These are phyloP conservation scores for Pterobdella sp. DNA, from an alignment of 2,888 invertebrate genomes.

Conservation along the genomic window DNA sequence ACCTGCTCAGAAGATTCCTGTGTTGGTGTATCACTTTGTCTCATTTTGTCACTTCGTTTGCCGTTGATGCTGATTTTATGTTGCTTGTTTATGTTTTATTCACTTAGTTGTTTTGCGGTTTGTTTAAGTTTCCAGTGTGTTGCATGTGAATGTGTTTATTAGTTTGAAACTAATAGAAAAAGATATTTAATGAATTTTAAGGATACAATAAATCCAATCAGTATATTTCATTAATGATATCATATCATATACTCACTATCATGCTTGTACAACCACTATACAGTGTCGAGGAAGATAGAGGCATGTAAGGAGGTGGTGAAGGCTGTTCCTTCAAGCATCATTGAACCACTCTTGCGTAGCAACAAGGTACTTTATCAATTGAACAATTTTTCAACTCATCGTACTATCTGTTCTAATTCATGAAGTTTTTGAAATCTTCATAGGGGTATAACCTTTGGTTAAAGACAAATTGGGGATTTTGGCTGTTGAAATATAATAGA, in stretches of 20 bases:
- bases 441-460: neutral
- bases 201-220: too few relatives aligned
- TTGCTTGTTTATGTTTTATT: neutral
- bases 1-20: neutral
- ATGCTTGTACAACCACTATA: neutral
- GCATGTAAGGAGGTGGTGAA: constrained; percentile 3
- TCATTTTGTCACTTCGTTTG: neutral
- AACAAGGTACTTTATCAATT: neutral
- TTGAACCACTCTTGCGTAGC: neutral
- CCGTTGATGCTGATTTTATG: neutral
- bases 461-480: neutral
- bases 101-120: neutral
- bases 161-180: too few relatives aligned
- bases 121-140: too few relatives aligned
- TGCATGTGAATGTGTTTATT: too few relatives aligned
- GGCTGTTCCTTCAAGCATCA: neutral
- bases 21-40: neutral
- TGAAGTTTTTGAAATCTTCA: too few relatives aligned
- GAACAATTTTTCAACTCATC: too few relatives aligned
- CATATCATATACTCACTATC: neutral
- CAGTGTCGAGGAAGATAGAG: constrained; percentile 7
- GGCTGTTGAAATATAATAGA: too few relatives aligned
- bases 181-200: too few relatives aligned
- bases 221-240: neutral
- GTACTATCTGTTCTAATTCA: too few relatives aligned